These are phyloP conservation scores for Mesocricetus auratus DNA, from an alignment of 2,113 vertebrate species.

Conservation along the genomic window DNA sequence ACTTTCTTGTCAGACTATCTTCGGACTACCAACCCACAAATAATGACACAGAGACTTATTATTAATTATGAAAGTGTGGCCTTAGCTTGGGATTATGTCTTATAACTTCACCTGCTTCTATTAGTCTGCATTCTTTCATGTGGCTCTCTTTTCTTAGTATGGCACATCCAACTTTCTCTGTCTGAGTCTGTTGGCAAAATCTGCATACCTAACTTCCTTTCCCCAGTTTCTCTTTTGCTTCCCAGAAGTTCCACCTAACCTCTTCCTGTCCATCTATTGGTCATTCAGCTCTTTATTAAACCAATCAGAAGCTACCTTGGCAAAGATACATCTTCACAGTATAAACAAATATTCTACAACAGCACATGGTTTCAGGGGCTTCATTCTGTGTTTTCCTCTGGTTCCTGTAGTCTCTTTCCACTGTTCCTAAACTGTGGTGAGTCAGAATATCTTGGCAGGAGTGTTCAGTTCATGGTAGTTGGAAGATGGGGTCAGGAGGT, in stretches of 20 bases:
- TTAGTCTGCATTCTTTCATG: not conserved
- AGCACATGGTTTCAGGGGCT: not conserved
- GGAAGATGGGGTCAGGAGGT: no score
- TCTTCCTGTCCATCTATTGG: not conserved
- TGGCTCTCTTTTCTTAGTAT: not conserved
- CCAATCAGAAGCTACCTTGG: not conserved
- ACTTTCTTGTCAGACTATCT: not conserved
- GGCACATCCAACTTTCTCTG: not conserved
- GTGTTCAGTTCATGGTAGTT: no score
- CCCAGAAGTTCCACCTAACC: not conserved
- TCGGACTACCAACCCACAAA: not conserved
- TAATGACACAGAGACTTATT: not conserved
- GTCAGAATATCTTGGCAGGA: no score
- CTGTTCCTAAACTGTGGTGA: not conserved
- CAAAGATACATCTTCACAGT: not conserved
- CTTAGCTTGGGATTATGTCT: not conserved
- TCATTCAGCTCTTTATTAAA: not conserved
- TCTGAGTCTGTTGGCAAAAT: not conserved
- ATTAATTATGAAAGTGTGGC: not conserved
- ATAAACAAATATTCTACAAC: not conserved
- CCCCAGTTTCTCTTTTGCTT: not conserved
- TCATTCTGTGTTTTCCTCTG: not conserved
- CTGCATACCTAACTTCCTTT: not conserved
- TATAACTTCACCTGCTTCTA: not conserved
- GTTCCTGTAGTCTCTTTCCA: not conserved